Percentiles rank a stretch among this genome's conserved stretches.
Evolutionary conservation across 1,140 invertebrate genomes (phyloP).

Genomic region (Formica selysi): DNA sequence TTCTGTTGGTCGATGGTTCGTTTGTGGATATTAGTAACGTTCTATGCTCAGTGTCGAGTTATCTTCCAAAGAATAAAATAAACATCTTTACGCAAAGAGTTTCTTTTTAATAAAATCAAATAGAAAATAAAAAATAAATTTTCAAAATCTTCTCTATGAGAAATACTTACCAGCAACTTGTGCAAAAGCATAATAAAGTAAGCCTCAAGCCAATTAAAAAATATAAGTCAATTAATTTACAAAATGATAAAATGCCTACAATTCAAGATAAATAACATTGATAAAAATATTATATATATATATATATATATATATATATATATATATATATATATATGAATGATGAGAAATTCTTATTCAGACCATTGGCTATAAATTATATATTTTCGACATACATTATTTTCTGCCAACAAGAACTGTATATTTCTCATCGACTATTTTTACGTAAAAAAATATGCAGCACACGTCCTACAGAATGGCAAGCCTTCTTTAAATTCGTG

Average conservation of each 20-base stretch:
- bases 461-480: neutral
- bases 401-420: neutral
- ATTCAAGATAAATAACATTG: neutral
- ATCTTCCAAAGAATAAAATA: neutral
- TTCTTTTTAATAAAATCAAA: neutral
- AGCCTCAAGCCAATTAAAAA: too few species aligned
- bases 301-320: too few species aligned
- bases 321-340: too few species aligned
- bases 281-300: neutral
- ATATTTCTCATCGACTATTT: neutral
- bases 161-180: too few species aligned
- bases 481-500: conserved; percentile 23
- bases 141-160: neutral
- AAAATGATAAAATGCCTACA: neutral
- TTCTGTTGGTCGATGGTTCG: conserved; percentile 13
- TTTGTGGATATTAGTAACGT: neutral
- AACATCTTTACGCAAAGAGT: neutral
- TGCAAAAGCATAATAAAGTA: too few species aligned
- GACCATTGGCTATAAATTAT: neutral
- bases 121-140: neutral
- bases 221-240: too few species aligned
- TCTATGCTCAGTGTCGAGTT: neutral
- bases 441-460: neutral
- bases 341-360: neutral
- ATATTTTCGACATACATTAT: neutral